Evolutionary conservation across 2,113 vertebrate species (phyloP), one percentile per base, ranked within the genome.

Genomic region (Chaetops frenatus): DNA sequence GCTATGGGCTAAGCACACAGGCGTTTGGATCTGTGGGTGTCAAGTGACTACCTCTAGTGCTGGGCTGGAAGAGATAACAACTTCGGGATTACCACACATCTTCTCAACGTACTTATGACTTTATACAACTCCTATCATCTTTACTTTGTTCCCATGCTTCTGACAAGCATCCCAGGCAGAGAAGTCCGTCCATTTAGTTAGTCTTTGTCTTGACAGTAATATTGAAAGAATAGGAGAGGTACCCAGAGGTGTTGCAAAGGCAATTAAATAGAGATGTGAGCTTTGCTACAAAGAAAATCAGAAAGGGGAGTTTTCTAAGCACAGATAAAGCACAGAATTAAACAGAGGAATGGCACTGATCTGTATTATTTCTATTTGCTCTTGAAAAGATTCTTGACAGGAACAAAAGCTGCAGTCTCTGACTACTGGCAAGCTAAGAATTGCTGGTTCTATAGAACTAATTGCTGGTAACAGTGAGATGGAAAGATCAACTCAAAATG

Each of bases 201-300:
- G 38, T 70, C 47, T 53, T 71, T 47, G 36, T 77, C 28, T 81
- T 81, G 69, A 50, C 19, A 66, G 50, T 29, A 54, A 24, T 47
- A 50, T 20, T 70, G 42, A 42, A 73, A 70, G 70, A 83, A 8
- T 11, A 62, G 42, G 27, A 74, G 42, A 70, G 8, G 14, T 78
- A 51, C 10, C 50, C 21, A 51, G 29, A 62, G 24, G 21, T 47
- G 53, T 56, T 71, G 21, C 47, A 71, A 24, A 50, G 33, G 21
- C 29, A 88, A 25, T 69, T 35, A 67, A 57, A 64, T 16, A 82
- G 38, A 88, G 20, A 51, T 10, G n/a, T 0, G 18, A 67, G 21
- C 19, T 79, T 90, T 64, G 38, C 17, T 33, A 36, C 36, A 47
- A 71, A 53, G 47, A 81, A 92, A 92, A 67, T 64, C 73, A 93